Percentiles rank a stretch among this genome's conserved stretches.
phyloP scores from a whole-genome alignment of 1,140 invertebrate species.

The Harpegnathos saltator region DNA sequence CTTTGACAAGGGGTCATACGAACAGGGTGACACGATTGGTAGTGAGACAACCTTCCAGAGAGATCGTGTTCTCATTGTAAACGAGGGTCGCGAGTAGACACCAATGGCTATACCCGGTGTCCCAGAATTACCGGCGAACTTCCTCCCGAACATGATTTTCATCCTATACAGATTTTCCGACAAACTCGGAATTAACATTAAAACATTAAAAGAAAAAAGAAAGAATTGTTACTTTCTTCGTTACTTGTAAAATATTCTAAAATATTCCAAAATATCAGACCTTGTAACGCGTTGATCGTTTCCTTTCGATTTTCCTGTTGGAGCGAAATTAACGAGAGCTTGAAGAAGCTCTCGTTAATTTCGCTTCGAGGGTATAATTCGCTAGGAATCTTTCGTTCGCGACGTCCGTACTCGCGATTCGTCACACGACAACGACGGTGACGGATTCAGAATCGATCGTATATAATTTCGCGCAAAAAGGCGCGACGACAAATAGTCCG shows the following conservation, averaged over 20 bases:
- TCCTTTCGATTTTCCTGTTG: neutral
- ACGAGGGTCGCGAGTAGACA: conserved; percentile 34
- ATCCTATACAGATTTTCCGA: neutral
- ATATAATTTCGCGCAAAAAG: conserved; percentile 7
- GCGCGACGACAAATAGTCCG: conserved; percentile 13
- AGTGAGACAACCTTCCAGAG: conserved; percentile 34
- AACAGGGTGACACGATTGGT: conserved; percentile 16
- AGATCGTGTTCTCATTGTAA: conserved; percentile 37
- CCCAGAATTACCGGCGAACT: neutral
- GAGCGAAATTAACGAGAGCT: neutral
- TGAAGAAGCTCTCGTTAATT: too few species aligned
- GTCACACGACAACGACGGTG: neutral
- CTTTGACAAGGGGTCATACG: conserved; percentile 35
- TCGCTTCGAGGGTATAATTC: neutral
- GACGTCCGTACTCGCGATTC: too few species aligned
- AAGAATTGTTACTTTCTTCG: neutral
- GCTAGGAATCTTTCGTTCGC: neutral
- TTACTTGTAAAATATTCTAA: neutral
- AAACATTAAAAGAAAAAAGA: neutral
- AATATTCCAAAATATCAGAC: neutral
- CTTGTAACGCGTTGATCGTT: neutral
- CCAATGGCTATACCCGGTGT: neutral
- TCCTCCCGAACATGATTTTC: neutral
- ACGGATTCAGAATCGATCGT: neutral
- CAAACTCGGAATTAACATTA: neutral